phyloP scores from a whole-genome alignment of 2,113 vertebrate species.

The Pluvialis apricaria region DNA sequence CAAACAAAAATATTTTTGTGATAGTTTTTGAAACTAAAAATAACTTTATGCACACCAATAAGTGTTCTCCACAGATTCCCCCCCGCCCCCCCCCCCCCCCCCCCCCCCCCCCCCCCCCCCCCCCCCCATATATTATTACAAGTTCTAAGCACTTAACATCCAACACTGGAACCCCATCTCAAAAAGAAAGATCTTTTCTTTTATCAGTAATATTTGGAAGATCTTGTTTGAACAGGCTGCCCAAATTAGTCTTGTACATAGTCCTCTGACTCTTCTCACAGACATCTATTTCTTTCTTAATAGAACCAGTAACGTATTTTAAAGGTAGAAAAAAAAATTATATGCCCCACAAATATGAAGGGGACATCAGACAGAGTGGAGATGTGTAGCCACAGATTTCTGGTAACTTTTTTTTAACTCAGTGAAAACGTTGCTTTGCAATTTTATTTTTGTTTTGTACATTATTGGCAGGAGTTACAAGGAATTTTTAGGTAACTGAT shows the following conservation, averaged over 20 bases:
- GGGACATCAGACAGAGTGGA: not conserved
- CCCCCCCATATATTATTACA: not conserved
- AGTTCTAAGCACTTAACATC: not conserved
- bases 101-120: no score
- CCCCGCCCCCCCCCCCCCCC: no score
- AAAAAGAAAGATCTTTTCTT: not conserved
- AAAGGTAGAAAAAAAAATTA: not conserved
- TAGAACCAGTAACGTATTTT: not conserved
- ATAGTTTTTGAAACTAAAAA: not conserved
- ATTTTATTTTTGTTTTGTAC: not conserved
- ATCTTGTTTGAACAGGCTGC: not conserved
- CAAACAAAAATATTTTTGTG: not conserved
- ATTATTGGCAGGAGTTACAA: not conserved
- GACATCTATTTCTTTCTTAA: not conserved
- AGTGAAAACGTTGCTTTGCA: not conserved
- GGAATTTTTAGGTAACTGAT: not conserved
- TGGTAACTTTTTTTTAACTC: not conserved
- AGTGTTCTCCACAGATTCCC: not conserved
- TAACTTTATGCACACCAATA: not conserved
- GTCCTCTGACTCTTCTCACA: not conserved
- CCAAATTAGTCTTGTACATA: not conserved
- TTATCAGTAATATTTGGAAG: not conserved
- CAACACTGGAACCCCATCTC: not conserved
- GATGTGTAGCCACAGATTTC: not conserved
- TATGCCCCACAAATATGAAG: not conserved